phyloP scores from a whole-genome alignment of 2,888 invertebrate genomes.

The Caenorhabditis imperialis region DNA sequence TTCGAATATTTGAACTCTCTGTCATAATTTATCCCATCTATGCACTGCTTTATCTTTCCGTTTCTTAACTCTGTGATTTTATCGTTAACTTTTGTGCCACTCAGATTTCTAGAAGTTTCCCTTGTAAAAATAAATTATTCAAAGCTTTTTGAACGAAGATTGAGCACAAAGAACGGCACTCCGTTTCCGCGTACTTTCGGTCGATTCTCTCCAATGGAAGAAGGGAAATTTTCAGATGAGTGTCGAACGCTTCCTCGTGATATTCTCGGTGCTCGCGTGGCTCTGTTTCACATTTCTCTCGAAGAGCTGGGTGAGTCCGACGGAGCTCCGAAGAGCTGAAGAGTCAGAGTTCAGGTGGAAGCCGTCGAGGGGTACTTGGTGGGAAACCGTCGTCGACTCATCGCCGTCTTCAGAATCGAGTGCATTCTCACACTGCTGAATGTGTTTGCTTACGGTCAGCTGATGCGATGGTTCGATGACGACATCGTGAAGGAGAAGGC shows the following conservation, averaged over 20 bases:
- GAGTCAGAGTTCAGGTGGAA: conserved; percentile 56
- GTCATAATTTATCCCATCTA: background rate
- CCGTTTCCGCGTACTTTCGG: background rate
- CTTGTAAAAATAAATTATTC: background rate
- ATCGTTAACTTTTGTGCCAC: background rate
- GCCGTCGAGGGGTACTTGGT: conserved; percentile 63
- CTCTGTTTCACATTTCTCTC: conserved; percentile 26
- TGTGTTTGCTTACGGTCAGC: conserved; percentile 60
- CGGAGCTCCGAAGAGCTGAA: too few species aligned
- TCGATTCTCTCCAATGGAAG: background rate
- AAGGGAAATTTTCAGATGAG: conserved; percentile 21
- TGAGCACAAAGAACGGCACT: background rate
- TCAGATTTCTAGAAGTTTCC: background rate
- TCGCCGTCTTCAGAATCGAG: conserved; percentile 67
- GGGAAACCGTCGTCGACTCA: conserved; percentile 69
- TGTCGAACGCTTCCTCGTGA: conserved; percentile 20
- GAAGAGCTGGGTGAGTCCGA: conserved; percentile 56
- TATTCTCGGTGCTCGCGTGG: conserved; percentile 38
- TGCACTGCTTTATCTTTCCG: background rate
- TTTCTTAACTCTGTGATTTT: conserved; percentile 6
- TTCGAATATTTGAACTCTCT: conserved; percentile 56
- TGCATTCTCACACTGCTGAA: conserved; percentile 56
- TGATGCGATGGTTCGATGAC: conserved; percentile 63
- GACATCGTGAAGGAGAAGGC: conserved; percentile 28
- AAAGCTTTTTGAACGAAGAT: background rate